Evolutionary conservation across 2,113 vertebrate genomes (phyloP).

Genomic region (Charadrius vociferus): DNA sequence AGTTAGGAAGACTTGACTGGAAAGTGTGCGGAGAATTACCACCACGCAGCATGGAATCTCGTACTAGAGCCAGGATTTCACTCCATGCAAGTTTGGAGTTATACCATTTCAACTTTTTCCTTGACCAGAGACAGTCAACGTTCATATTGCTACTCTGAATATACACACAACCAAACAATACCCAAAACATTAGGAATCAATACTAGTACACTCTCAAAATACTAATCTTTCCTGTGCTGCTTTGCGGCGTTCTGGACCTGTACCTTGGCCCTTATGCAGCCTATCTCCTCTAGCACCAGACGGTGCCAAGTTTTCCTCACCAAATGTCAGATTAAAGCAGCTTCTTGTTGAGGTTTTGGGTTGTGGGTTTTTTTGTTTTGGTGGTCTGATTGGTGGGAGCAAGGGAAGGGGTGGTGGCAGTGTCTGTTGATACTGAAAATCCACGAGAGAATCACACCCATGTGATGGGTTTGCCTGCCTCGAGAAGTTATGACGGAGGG

Average conservation of each 20-base stretch:
- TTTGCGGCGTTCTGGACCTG: neutral
- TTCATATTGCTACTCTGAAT: neutral
- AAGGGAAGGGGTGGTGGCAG: neutral
- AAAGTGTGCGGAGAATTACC: neutral
- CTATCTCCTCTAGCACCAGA: neutral
- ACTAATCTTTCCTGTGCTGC: neutral
- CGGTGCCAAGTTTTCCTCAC: neutral
- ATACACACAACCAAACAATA: neutral
- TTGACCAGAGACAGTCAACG: neutral
- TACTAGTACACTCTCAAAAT: neutral
- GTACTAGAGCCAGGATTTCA: neutral
- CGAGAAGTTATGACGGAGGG: neutral
- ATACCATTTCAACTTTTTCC: neutral
- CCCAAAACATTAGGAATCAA: neutral
- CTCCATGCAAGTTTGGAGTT: neutral
- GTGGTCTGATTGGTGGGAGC: fast-evolving
- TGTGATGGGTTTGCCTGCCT: neutral
- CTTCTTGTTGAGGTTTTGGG: neutral
- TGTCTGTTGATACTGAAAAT: neutral
- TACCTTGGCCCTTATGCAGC: neutral
- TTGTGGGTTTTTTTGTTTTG: neutral
- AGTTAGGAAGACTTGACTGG: neutral
- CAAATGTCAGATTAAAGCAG: neutral
- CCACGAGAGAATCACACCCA: neutral
- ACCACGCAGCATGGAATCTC: fast-evolving